phyloP scores from a whole-genome alignment of 1,140 invertebrate species.

The Drosophila ohnishii region DNA sequence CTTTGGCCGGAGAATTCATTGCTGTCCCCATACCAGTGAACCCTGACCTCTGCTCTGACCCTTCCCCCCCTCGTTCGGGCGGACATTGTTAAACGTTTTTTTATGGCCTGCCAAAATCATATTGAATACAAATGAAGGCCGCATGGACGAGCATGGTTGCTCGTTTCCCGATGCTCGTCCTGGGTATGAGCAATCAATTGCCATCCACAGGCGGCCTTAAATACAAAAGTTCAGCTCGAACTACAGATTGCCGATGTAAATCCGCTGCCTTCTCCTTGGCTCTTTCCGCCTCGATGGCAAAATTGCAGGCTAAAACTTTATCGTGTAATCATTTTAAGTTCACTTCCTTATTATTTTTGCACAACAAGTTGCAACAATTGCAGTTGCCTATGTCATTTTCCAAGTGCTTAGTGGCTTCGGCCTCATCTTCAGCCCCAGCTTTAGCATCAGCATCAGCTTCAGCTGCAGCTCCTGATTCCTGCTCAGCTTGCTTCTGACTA shows the following conservation, averaged over 20 bases:
- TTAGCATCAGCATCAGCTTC: background rate
- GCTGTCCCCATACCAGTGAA: constrained; percentile 18
- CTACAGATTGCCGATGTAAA: constrained; percentile 44
- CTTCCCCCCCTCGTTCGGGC: background rate
- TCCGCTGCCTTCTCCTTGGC: constrained; percentile 5
- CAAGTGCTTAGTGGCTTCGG: constrained; percentile 67
- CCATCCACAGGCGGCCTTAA: constrained; percentile 27
- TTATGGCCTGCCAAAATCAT: constrained; percentile 61
- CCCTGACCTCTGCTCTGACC: background rate
- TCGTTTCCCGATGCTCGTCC: background rate
- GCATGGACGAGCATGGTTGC: background rate
- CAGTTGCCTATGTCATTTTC: constrained; percentile 76
- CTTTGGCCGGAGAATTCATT: constrained; percentile 41
- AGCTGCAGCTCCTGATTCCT: constrained; percentile 23
- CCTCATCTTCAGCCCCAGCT: constrained; percentile 25
- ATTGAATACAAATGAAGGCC: constrained; percentile 55
- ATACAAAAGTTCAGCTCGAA: constrained; percentile 46
- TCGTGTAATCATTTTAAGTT: constrained; percentile 80
- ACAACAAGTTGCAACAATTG: constrained; percentile 61
- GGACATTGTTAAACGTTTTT: constrained; percentile 47
- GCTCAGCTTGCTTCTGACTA: constrained; percentile 10
- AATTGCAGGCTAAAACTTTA: constrained; percentile 77
- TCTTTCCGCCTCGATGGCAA: constrained; percentile 45
- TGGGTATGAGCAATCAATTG: constrained; percentile 30
- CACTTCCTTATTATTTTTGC: constrained; percentile 79